A percentile compares a stretch with the other conserved stretches of the same genome.
These are phyloP conservation scores for Zenarchopterus dispar DNA, from an alignment of 2,797 vertebrate species.

Conservation along the genomic window DNA sequence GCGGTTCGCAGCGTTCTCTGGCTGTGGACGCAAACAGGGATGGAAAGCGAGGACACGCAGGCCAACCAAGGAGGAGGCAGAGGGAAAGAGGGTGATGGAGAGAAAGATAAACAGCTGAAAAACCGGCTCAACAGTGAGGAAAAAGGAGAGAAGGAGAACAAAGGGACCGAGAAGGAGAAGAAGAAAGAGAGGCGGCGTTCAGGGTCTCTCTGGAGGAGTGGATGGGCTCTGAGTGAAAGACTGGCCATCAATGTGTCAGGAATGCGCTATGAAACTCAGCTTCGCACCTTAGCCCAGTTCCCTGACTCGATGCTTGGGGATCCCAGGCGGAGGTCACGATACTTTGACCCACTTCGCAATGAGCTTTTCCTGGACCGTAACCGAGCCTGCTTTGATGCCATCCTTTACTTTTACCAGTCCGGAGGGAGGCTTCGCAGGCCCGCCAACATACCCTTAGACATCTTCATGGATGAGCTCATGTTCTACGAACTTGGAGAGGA, in stretches of 20 bases:
- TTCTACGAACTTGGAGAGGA: conserved; percentile 91
- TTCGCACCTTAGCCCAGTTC: conserved; percentile 88
- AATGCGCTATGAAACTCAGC: conserved; percentile 90
- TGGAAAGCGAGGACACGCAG: conserved; percentile 68
- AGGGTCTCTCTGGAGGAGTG: conserved; percentile 67
- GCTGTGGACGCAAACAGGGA: conserved; percentile 40
- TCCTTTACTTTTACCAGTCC: conserved; percentile 93
- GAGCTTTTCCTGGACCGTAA: conserved; percentile 93
- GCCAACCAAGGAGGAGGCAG: conserved; percentile 42
- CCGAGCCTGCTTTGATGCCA: conserved; percentile 90
- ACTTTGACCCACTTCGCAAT: conserved; percentile 88
- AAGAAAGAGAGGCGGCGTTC: conserved; percentile 61
- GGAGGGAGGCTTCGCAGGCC: conserved; percentile 89
- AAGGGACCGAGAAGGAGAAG: conserved; percentile 66
- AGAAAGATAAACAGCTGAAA: conserved; percentile 69
- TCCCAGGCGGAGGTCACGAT: conserved; percentile 83
- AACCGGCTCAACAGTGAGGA: conserved; percentile 72
- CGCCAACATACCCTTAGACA: conserved; percentile 87
- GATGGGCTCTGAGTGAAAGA: conserved; percentile 77
- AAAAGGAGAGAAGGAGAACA: conserved; percentile 70
- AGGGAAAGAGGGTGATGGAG: conserved; percentile 50
- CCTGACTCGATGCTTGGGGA: conserved; percentile 90
- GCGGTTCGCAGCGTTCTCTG: conserved; percentile 21
- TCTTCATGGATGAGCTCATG: conserved; percentile 90
- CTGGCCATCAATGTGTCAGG: conserved; percentile 92